A percentile compares a stretch with the other conserved stretches of the same genome.
These are phyloP conservation scores for Nephotettix cincticeps DNA, from an alignment of 1,140 invertebrate genomes.

Conservation along the genomic window DNA sequence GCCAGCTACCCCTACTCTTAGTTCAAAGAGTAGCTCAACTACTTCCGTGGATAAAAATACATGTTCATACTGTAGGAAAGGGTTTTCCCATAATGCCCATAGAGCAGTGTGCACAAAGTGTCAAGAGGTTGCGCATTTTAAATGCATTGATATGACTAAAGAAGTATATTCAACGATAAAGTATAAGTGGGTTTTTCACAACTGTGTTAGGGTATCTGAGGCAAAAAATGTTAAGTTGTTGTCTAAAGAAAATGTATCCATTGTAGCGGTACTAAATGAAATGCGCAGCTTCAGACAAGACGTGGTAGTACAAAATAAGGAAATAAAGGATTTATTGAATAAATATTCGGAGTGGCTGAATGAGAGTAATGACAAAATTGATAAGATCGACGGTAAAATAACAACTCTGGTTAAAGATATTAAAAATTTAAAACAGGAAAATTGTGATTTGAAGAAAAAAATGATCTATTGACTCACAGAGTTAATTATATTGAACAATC, in stretches of 20 bases:
- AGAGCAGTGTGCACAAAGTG: too few species aligned
- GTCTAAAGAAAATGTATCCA: background rate
- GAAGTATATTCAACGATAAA: background rate
- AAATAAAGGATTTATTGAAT: background rate
- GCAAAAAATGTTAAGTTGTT: background rate
- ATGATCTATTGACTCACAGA: background rate
- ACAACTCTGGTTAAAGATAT: background rate
- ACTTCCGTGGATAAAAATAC: too few species aligned
- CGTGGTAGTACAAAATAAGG: background rate
- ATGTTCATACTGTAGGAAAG: too few species aligned
- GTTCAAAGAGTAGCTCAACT: too few species aligned
- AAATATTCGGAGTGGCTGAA: background rate
- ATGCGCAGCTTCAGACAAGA: background rate
- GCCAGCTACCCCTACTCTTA: too few species aligned
- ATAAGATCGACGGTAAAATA: background rate
- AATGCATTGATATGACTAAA: background rate
- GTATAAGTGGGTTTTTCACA: background rate
- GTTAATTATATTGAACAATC: background rate
- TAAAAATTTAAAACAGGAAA: background rate
- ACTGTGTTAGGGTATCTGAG: background rate
- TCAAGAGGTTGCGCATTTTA: too few species aligned
- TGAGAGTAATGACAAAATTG: too few species aligned
- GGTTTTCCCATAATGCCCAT: background rate
- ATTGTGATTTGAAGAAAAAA: background rate
- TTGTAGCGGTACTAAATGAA: background rate